Evolutionary conservation across 2,888 invertebrate genomes (phyloP).

Genomic region (Lymantria monacha): DNA sequence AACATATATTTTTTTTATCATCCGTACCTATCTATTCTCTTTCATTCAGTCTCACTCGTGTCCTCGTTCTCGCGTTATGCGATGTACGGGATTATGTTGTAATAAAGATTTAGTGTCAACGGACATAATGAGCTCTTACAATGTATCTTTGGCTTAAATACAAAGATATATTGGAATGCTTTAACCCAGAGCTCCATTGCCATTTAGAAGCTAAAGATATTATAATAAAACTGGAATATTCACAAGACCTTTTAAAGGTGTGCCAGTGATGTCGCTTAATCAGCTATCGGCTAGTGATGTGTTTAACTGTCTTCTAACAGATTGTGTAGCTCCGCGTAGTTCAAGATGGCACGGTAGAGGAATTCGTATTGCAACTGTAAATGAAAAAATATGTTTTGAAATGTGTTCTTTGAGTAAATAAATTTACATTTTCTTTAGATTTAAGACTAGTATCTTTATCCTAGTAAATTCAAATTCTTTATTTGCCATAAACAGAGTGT

Average conservation of each 20-base stretch:
- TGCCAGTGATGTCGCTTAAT: constrained; percentile 1
- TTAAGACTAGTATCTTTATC: too few relatives aligned
- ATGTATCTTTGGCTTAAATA: constrained; percentile 3
- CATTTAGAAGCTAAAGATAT: neutral
- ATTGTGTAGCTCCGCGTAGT: constrained; percentile 94
- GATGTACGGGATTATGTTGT: neutral
- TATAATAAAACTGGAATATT: constrained; percentile 11
- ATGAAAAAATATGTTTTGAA: constrained; percentile 11
- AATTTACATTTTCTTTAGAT: too few relatives aligned
- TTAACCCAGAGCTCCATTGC: constrained; percentile 18
- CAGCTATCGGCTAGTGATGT: constrained; percentile 5
- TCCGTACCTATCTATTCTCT: neutral
- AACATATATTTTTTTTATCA: neutral
- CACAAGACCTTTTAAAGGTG: constrained; percentile 33
- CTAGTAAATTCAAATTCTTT: too few relatives aligned
- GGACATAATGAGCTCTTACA: constrained; percentile 1
- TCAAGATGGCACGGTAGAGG: constrained; percentile 94
- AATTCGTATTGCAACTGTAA: constrained; percentile 95
- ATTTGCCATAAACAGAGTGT: too few relatives aligned
- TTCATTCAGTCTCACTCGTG: constrained; percentile 1
- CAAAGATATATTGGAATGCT: constrained; percentile 8
- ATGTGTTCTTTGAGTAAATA: too few relatives aligned
- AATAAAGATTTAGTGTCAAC: neutral
- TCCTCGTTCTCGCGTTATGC: neutral
- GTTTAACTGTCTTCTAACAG: constrained; percentile 84